These are phyloP conservation scores for Pygoscelis adeliae DNA, from an alignment of 2,113 vertebrate genomes.

Conservation along the genomic window DNA sequence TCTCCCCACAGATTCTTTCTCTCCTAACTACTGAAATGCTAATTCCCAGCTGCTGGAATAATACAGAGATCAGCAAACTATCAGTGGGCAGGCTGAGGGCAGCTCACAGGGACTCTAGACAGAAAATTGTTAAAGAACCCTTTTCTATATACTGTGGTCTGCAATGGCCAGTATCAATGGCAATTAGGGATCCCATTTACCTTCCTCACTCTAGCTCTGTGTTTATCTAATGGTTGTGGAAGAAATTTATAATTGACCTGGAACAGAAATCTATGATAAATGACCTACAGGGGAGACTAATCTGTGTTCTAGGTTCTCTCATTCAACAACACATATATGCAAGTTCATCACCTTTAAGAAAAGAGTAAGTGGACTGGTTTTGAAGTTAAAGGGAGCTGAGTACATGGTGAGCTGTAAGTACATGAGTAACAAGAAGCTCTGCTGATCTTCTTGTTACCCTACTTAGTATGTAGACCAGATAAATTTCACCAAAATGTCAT, in stretches of 20 bases:
- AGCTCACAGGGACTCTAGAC: background rate
- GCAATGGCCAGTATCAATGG: background rate
- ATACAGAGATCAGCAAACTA: background rate
- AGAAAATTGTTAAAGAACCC: background rate
- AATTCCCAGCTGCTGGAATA: background rate
- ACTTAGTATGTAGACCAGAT: background rate
- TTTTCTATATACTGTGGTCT: background rate
- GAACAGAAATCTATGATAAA: background rate
- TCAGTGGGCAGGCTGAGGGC: background rate
- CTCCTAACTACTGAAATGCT: background rate
- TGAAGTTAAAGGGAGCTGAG: background rate
- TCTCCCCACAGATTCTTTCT: background rate
- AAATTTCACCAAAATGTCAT: background rate
- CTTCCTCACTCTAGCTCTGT: background rate
- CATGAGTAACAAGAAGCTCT: no score
- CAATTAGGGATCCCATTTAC: background rate
- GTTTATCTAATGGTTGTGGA: background rate
- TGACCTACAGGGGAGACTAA: background rate
- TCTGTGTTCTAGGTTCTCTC: background rate
- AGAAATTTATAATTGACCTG: background rate
- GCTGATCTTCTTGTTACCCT: background rate
- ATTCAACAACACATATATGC: rapidly evolving
- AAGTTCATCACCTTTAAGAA: background rate
- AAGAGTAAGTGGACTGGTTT: background rate
- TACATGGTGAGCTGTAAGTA: background rate